Base-by-base conservation (phyloP, 2,113 vertebrate species). In the Cryptotis parvus region DNA sequence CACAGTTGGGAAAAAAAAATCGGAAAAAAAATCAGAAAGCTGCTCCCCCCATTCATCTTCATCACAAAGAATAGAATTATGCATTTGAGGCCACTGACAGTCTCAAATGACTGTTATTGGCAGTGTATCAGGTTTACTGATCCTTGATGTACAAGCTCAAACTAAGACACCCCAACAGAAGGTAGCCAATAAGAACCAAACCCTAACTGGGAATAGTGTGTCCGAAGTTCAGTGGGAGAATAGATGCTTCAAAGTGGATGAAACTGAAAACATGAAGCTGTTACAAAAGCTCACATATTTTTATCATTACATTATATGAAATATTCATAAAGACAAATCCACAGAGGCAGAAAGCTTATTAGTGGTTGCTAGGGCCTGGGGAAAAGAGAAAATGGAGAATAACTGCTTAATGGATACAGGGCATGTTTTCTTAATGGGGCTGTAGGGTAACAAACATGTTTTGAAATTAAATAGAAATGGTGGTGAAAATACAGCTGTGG, bases 331-430 rank as follows among this genome's bases (percentile, higher is more conserved):
- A 77, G 27, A 35, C 83, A 87, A 73, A 37, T 63, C 18, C 8
- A 20, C 1, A 26, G 4, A 69, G 37, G 45, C 14, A 35, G 52
- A 66, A 35, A 58, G 2, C 2, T 18, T 37, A 84, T 10, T 8
- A 12, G 2, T 22, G 31, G 43, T n/a, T 52, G 29, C 24, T 41
- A n/a, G 20, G 58, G 26, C 76, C 26, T 35, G 3, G 35, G 27
- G 55, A 20, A 65, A 65, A 2, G 22, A 0, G 41, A 4, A 22
- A 52, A 37, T 16, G 14, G 69, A 41, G 33, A 37, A 9, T 22
- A 31, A n/a, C 9, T 6, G 6, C 11, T 31, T 45, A 16, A 2
- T 27, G 6, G 24, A 24, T 2, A 31, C 1, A 3, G 12, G 24
- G 5, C 70, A n/a, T 15, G 18, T 18, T 58, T 58, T 58, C 66